Conservation (phyloP, 2,797 vertebrate species). For the Graptemys geographica region DNA sequence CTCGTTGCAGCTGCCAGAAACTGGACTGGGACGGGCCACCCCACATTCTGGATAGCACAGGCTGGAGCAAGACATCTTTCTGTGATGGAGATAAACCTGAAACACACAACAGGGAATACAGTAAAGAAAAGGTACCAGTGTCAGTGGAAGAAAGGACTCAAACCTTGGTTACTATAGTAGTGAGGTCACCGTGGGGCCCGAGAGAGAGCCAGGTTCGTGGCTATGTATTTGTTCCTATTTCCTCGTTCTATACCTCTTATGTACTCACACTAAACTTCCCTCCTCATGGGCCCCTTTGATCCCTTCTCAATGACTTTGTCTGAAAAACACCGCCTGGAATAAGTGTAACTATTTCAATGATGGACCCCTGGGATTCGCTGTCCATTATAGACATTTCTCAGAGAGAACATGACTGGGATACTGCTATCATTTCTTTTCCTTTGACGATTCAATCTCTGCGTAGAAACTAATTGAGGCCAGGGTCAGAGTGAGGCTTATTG, state of each 20-base stretch:
- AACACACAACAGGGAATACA: neutral
- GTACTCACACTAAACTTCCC: neutral
- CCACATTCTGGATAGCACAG: neutral
- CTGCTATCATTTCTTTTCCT: neutral
- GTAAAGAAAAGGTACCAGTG: rapidly evolving
- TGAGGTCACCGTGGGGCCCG: rapidly evolving
- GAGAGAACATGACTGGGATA: neutral
- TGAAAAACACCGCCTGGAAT: neutral
- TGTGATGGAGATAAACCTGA: neutral
- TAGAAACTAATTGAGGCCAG: neutral
- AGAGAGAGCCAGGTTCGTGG: neutral
- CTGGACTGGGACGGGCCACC: neutral
- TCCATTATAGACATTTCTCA: neutral
- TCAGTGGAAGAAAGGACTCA: too few relatives aligned
- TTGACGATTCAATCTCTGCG: neutral
- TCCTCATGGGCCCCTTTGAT: rapidly evolving
- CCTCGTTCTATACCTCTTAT: too few relatives aligned
- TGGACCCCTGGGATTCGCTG: neutral
- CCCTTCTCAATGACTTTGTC: too few relatives aligned
- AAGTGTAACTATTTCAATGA: neutral
- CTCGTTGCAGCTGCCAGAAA: constrained; percentile 26
- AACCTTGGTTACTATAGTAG: neutral
- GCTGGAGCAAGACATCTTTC: constrained; percentile 45
- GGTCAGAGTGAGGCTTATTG: neutral
- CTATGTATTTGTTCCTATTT: neutral